Base-by-base conservation (phyloP, 2,113 vertebrate species). In the Phocoena phocoena region DNA sequence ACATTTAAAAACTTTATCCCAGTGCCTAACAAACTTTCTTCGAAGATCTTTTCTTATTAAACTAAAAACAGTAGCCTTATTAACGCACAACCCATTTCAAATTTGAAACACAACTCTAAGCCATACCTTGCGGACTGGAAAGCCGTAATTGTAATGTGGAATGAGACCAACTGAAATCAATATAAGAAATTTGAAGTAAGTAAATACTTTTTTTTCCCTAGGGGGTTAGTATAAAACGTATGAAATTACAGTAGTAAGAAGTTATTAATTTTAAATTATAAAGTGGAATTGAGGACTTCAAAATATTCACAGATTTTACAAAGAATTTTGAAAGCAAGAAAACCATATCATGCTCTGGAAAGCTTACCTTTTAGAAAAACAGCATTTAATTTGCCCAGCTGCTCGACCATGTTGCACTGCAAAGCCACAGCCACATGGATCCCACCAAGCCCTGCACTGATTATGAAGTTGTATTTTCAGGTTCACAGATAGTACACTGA, bases 61-160 rank as follows among this genome's bases (percentile, higher is more conserved):
- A 98, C 97, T 92, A 97, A 97, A 97, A 97, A 94, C 97, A 97
- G 97, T 96, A 97, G 98, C 97, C 96, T 97, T 92, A 97, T 97
- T 97, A 98, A 96, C 44, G 93, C 81, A 71, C 65, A 84, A 83
- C 62, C 89, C 95, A 95, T 85, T 95, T 93, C 96, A 77, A 94
- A 96, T 92, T 4, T 96, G 97, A 98, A 97, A 96, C 96, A 96
- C 90, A 96, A 90, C 93, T 88, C 94, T 38, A 58, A 92, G 67
- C 76, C 90, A 70, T 95, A 96, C 88, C 95, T 96, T 82, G 76
- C 93, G 96, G 92, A 87, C 77, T 94, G 94, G 95, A 98, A 96
- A 97, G 97, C 92, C 81, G 21, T 96, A 93, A 98, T 83, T 97
- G 90, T 96, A 84, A 93, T 53, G 71, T 96, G 95, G 96, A 97